phyloP scores from a whole-genome alignment of 2,113 vertebrate genomes.

The Pachyramphus minor region DNA sequence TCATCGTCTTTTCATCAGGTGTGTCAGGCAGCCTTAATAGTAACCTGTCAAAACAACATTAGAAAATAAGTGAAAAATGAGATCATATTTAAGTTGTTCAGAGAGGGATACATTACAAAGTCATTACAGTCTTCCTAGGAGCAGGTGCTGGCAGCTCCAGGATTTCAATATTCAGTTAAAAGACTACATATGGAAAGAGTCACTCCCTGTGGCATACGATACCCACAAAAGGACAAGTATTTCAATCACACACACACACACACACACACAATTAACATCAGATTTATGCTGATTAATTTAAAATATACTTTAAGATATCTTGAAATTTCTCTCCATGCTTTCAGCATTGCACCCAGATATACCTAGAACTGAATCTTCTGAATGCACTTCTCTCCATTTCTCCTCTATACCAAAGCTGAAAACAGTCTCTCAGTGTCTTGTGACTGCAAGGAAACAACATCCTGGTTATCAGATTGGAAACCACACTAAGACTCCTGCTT shows the following conservation, averaged over 20 bases:
- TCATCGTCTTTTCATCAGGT: neutral
- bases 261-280: neutral
- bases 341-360: neutral
- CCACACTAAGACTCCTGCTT: neutral
- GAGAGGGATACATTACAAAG: neutral
- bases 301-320: neutral
- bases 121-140: neutral
- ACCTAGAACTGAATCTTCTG: neutral
- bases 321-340: neutral
- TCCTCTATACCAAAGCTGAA: neutral
- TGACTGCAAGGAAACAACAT: neutral
- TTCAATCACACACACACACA: neutral
- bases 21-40: neutral
- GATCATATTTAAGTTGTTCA: neutral
- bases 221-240: neutral
- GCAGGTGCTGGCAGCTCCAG: neutral
- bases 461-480: neutral
- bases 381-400: neutral
- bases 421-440: neutral
- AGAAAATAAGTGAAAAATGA: constrained; percentile 28
- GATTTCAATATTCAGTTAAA: neutral
- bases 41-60: constrained; percentile 9
- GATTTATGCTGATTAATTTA: neutral
- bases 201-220: neutral
- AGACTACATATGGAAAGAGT: neutral